Conservation (phyloP, 2,113 vertebrate genomes). For the Desmodus rotundus region DNA sequence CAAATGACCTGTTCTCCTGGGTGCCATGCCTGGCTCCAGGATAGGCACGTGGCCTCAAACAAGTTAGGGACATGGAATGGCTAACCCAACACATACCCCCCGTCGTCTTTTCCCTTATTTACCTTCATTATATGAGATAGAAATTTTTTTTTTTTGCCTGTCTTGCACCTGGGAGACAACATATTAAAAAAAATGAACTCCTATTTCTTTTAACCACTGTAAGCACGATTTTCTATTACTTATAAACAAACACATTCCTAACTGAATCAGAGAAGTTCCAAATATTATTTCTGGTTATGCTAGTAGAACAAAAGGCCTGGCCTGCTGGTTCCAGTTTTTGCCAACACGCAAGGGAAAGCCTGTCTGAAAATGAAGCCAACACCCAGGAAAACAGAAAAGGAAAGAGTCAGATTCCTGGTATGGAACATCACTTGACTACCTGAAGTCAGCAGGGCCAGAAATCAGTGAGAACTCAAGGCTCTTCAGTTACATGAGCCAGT, state of each 20-base stretch:
- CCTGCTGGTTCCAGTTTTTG: not conserved
- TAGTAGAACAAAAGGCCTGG: not conserved
- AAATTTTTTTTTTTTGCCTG: not conserved
- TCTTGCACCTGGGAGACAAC: not conserved
- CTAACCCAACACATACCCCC: not conserved
- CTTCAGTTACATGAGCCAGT: not conserved
- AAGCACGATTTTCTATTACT: not conserved
- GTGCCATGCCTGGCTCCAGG: not conserved
- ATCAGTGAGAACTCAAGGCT: not conserved
- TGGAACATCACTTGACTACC: not conserved
- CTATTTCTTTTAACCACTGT: not conserved
- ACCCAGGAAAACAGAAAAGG: not conserved
- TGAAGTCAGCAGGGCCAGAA: not conserved
- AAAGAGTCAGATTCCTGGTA: not conserved
- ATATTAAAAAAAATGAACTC: not conserved
- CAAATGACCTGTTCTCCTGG: not conserved
- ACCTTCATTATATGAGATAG: not conserved
- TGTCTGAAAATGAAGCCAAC: not conserved
- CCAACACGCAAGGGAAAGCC: not conserved
- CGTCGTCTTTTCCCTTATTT: not conserved
- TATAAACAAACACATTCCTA: not conserved
- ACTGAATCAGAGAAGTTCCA: not conserved
- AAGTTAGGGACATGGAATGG: not conserved
- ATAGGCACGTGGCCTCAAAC: not conserved
- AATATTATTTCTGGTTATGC: not conserved